Percentiles rank a stretch among this genome's conserved stretches.
These are phyloP conservation scores for Acrobasis repandana DNA, from an alignment of 2,888 invertebrate genomes.

Conservation along the genomic window DNA sequence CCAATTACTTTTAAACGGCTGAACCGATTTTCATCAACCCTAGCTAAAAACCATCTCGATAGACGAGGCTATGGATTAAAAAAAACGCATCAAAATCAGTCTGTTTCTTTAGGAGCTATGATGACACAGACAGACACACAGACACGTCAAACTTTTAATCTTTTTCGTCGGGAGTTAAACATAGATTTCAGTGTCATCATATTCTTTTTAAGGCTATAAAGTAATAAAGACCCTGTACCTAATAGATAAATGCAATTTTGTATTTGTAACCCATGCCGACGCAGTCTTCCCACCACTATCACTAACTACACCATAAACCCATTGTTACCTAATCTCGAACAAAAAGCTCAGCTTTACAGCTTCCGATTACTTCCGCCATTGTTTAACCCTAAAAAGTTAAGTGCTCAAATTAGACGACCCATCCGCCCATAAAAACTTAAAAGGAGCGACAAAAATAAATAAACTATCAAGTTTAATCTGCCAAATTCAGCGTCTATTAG, in stretches of 20 bases:
- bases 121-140: too few species aligned
- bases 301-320: slow-evolving; percentile 4
- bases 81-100: too few species aligned
- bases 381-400: slow-evolving; percentile 31
- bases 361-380: slow-evolving; percentile 16
- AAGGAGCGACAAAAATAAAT: slow-evolving; percentile 56
- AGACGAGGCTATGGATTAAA: too few species aligned
- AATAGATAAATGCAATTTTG: slow-evolving; percentile 1
- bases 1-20: too few species aligned
- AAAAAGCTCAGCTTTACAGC: slow-evolving; percentile 16
- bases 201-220: too few species aligned
- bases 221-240: slow-evolving; percentile 26
- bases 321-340: slow-evolving; percentile 7
- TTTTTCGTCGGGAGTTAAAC: too few species aligned
- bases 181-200: too few species aligned
- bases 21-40: too few species aligned
- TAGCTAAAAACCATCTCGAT: too few species aligned
- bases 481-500: slow-evolving; percentile 70
- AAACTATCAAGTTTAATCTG: slow-evolving; percentile 65
- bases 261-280: neutral
- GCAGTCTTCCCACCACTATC: slow-evolving; percentile 6
- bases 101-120: too few species aligned
- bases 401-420: slow-evolving; percentile 45
- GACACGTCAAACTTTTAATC: too few species aligned
- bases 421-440: slow-evolving; percentile 43